Evolutionary conservation across 2,888 invertebrate genomes (phyloP).

Genomic region (Thalpophila matura): DNA sequence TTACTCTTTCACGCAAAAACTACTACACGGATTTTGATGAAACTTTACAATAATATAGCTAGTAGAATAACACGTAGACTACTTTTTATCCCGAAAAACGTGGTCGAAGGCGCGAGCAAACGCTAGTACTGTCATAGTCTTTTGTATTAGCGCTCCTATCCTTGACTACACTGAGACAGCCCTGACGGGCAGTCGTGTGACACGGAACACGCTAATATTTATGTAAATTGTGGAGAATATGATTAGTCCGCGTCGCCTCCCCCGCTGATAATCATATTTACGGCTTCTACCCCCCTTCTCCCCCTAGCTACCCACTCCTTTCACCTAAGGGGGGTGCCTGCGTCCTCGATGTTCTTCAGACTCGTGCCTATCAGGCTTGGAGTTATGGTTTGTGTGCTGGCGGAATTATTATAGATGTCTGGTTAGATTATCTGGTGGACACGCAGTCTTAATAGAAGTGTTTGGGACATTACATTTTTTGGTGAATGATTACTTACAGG

Average conservation of each 20-base stretch:
- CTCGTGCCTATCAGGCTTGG: conserved; percentile 62
- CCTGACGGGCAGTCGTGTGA: conserved; percentile 78
- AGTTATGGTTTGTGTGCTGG: conserved; percentile 54
- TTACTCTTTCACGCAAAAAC: too few relatives aligned
- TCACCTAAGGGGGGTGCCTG: conserved; percentile 45
- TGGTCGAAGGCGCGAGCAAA: too few relatives aligned
- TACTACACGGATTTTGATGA: too few relatives aligned
- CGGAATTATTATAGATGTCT: conserved; percentile 51
- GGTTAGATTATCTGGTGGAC: conserved; percentile 34
- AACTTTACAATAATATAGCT: too few relatives aligned
- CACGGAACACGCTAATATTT: conserved; percentile 90
- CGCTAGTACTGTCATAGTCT: neutral
- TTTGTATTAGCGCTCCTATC: conserved; percentile 2
- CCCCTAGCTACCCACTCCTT: conserved; percentile 50
- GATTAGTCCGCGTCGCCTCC: conserved; percentile 90
- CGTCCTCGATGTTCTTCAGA: conserved; percentile 69
- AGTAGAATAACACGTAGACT: too few relatives aligned
- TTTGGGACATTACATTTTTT: conserved; percentile 1
- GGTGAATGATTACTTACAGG: neutral
- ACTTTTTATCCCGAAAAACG: too few relatives aligned
- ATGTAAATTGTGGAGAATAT: conserved; percentile 91
- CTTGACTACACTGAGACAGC: conserved; percentile 40
- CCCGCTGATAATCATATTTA: conserved; percentile 90
- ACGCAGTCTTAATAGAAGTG: conserved; percentile 41
- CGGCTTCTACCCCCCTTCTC: conserved; percentile 75